phyloP scores from a whole-genome alignment of 2,888 invertebrate species.

The Acrobasis suavella region DNA sequence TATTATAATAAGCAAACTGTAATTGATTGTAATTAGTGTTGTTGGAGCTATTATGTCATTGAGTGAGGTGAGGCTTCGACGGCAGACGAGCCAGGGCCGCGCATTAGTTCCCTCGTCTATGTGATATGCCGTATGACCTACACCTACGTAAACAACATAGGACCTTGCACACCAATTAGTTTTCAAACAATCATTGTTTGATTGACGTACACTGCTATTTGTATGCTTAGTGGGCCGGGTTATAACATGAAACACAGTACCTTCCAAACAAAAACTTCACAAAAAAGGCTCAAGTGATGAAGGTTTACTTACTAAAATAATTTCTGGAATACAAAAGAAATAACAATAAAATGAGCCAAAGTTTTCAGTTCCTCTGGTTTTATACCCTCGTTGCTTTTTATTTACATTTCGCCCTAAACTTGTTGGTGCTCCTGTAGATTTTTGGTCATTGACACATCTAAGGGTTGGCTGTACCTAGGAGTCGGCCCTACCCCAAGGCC shows the following conservation, averaged over 20 bases:
- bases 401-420: background rate
- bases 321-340: too few relatives aligned
- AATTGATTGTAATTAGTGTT: slow-evolving; percentile 45
- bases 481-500: slow-evolving; percentile 54
- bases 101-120: slow-evolving; percentile 59
- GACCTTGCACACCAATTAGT: slow-evolving; percentile 52
- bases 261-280: background rate
- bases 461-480: slow-evolving; percentile 30
- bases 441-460: slow-evolving; percentile 8
- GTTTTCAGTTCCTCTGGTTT: too few relatives aligned
- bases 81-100: slow-evolving; percentile 45
- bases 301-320: background rate
- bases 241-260: background rate
- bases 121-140: slow-evolving; percentile 22
- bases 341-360: too few relatives aligned
- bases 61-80: slow-evolving; percentile 29
- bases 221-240: background rate
- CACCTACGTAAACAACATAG: slow-evolving; percentile 19
- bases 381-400: too few relatives aligned
- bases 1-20: slow-evolving; percentile 31
- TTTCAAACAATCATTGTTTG: slow-evolving; percentile 22
- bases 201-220: slow-evolving; percentile 7
- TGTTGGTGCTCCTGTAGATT: background rate
- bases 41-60: slow-evolving; percentile 50
- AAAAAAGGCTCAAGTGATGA: background rate